These are phyloP conservation scores for Lydus trimaculatus DNA, from an alignment of 2,888 invertebrate genomes.

Conservation along the genomic window DNA sequence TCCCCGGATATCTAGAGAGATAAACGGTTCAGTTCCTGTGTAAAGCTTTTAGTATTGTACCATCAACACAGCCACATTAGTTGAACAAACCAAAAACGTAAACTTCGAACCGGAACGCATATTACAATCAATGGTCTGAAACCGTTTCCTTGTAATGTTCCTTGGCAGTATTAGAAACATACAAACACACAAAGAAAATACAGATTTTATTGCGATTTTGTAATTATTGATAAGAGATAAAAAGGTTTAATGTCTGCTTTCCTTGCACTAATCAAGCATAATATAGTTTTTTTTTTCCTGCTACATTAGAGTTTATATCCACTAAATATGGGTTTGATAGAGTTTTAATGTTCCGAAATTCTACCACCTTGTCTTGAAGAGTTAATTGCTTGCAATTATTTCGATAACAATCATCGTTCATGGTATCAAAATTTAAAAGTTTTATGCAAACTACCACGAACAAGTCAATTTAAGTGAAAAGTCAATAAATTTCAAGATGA, in stretches of 20 bases:
- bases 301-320: not conserved
- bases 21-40: slow-evolving; percentile 42
- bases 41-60: slow-evolving; percentile 35
- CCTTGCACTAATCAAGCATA: too few species aligned
- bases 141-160: slow-evolving; percentile 29
- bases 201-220: too few species aligned
- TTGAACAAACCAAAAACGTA: slow-evolving; percentile 32
- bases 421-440: not conserved
- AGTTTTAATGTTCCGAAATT: not conserved
- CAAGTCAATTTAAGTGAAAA: not conserved
- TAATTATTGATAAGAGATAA: too few species aligned
- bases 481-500: slow-evolving; percentile 8
- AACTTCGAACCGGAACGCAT: slow-evolving; percentile 39
- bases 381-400: slow-evolving; percentile 1
- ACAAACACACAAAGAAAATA: not conserved
- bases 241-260: too few species aligned
- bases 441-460: too few species aligned
- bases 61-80: slow-evolving; percentile 28
- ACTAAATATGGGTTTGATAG: not conserved
- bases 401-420: not conserved
- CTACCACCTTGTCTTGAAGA: not conserved
- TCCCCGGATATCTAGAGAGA: slow-evolving; percentile 42
- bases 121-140: slow-evolving; percentile 40
- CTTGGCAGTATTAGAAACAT: not conserved
- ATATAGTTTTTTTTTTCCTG: too few species aligned